Evolutionary conservation across 2,888 invertebrate genomes (phyloP), one percentile per base, ranked within the genome.

Genomic region (Amblyteles armatorius): DNA sequence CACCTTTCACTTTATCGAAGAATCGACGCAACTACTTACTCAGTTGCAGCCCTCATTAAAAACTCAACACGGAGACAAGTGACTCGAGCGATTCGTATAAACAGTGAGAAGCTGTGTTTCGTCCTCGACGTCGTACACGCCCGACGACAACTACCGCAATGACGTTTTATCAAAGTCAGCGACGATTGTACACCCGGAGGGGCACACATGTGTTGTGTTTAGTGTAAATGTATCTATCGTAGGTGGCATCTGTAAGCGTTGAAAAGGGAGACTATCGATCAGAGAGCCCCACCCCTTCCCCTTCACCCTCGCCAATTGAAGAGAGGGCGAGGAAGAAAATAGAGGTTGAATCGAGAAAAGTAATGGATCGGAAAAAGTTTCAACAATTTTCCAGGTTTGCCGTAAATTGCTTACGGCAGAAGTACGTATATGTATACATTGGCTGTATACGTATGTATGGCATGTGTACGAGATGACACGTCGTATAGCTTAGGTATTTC

Each of bases 361-460:
- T 80, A 84, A 84, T 81, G 84, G 80, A 84, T 81, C 73, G 81
- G 83, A 84, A 81, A 84, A 81, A 84, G 73, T 84, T 81, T 80
- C 72, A 81, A 81, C 77, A 84, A 84, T 81, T 84, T 78, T 65
- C 72, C 81, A 55, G 84, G 73, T 81, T 80, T 78, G 60, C 33
- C 50, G 80, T 72, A 60, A 52, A 84, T 73, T 68, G 68, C 72
- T 68, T 68, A 73, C 73, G 48, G 11, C 4, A 40, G 44, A 55
- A 50, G 57, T 48, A 33, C 26, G 26, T 68, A 40, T 69, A 55
- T 71, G 48, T 44, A 22, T 36, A 69, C 19, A 22, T 29, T 57
- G 48, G 48, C 48, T 52, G 36, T 29, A 65, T 29, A 65, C 60
- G 40, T 40, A 40, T 71, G 60, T n/a, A 19, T 57, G 26, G n/a